phyloP scores from a whole-genome alignment of 2,888 invertebrate genomes.

The Leptogaster cylindrica region DNA sequence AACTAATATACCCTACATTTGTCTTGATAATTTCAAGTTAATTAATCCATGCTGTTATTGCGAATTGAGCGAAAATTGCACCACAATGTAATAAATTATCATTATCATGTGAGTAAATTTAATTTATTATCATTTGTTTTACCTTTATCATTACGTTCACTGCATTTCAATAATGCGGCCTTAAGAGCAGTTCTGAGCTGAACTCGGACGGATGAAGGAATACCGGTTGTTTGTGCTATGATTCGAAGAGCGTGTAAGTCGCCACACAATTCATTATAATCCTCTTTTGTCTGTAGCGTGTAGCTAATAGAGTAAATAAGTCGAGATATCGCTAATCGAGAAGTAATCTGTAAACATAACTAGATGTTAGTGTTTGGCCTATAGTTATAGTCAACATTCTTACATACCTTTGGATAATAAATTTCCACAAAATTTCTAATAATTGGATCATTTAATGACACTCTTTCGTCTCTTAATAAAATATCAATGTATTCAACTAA shows the following conservation, averaged over 20 bases:
- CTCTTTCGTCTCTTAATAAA: slow-evolving; percentile 85
- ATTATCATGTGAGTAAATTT: too few species aligned
- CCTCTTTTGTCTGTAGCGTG: slow-evolving; percentile 60
- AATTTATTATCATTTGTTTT: too few species aligned
- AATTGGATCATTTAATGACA: slow-evolving; percentile 81
- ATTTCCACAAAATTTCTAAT: slow-evolving; percentile 88
- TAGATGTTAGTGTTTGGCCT: slow-evolving; percentile 2
- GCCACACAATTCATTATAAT: slow-evolving; percentile 61
- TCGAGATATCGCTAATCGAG: slow-evolving; percentile 60
- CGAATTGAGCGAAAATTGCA: too few species aligned
- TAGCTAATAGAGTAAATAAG: slow-evolving; percentile 61
- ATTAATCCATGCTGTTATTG: too few species aligned
- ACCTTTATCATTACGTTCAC: slow-evolving; percentile 57
- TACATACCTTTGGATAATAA: slow-evolving; percentile 83
- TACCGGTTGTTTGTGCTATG: slow-evolving; percentile 60
- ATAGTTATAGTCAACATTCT: too few species aligned
- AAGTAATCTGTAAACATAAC: slow-evolving; percentile 53
- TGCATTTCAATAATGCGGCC: slow-evolving; percentile 57
- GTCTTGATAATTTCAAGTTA: too few species aligned
- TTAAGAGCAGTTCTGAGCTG: slow-evolving; percentile 59
- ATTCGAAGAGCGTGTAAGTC: slow-evolving; percentile 62
- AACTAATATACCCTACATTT: too few species aligned
- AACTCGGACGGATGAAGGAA: slow-evolving; percentile 59
- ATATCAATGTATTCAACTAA: slow-evolving; percentile 90
- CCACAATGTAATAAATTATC: too few species aligned